phyloP scores from a whole-genome alignment of 2,113 vertebrate genomes.

The Apistogramma diplotaenia region DNA sequence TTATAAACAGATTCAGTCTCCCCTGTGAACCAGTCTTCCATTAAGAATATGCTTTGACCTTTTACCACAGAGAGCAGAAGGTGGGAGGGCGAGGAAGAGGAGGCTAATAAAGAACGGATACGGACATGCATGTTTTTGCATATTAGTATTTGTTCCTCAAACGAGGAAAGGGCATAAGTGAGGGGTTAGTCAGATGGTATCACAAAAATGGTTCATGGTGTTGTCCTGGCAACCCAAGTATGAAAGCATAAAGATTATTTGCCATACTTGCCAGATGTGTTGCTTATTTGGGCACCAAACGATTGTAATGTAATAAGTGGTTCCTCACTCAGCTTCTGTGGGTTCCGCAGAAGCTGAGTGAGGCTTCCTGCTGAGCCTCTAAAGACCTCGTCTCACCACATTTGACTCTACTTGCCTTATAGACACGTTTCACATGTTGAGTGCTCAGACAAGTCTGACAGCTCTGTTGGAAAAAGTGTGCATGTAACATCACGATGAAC shows the following conservation, averaged over 20 bases:
- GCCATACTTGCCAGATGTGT: conserved; percentile 39
- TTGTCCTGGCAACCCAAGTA: conserved; percentile 53
- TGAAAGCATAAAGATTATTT: conserved; percentile 63
- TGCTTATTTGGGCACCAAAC: conserved; percentile 57
- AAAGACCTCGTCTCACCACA: conserved; percentile 53
- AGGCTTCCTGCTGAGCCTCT: conserved; percentile 47
- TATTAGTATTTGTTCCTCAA: background rate
- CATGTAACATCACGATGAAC: background rate
- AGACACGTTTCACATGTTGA: conserved; percentile 34
- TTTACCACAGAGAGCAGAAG: background rate
- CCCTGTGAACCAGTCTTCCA: background rate
- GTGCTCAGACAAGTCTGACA: background rate
- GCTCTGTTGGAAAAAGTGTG: conserved; percentile 16
- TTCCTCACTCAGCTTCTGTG: conserved; percentile 52
- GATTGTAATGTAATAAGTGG: conserved; percentile 71
- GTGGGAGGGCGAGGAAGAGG: background rate
- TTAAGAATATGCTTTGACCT: background rate
- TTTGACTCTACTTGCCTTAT: background rate
- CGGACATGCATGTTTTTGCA: background rate
- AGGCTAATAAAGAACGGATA: background rate
- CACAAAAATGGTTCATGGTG: conserved; percentile 60
- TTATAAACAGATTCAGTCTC: background rate
- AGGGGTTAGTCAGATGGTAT: conserved; percentile 63
- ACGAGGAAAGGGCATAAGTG: conserved; percentile 57
- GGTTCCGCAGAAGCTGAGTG: conserved; percentile 29